These are phyloP conservation scores for Nemoura dubitans DNA, from an alignment of 2,888 invertebrate genomes.

Conservation along the genomic window DNA sequence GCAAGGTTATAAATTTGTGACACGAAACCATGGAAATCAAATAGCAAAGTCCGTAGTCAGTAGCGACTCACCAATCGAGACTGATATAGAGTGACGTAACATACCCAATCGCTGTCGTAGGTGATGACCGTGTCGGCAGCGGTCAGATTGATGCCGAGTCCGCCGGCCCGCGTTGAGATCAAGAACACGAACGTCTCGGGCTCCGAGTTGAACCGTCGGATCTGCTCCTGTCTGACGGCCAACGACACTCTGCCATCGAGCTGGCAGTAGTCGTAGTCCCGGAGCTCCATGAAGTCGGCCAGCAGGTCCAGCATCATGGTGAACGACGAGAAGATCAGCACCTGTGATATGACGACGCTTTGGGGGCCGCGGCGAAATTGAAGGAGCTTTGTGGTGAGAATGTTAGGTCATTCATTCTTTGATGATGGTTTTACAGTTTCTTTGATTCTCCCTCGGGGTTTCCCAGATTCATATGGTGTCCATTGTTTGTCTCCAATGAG, in stretches of 20 bases:
- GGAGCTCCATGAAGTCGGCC: slow-evolving; percentile 68
- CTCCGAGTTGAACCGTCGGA: slow-evolving; percentile 63
- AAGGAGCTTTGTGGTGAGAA: no score
- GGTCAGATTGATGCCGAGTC: slow-evolving; percentile 73
- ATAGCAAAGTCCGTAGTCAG: no score
- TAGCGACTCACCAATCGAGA: no score
- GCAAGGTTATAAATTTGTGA: no score
- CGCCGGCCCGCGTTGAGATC: slow-evolving; percentile 74
- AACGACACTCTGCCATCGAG: slow-evolving; percentile 66
- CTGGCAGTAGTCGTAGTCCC: slow-evolving; percentile 62
- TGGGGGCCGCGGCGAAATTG: no score
- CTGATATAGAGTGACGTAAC: no score
- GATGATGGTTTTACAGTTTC: no score
- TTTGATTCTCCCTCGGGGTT: no score
- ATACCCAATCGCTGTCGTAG: slow-evolving; percentile 61
- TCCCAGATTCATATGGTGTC: no score
- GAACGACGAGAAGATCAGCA: slow-evolving; percentile 74
- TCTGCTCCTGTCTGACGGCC: slow-evolving; percentile 61
- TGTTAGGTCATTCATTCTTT: no score
- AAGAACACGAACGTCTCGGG: slow-evolving; percentile 67
- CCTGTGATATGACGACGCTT: slow-evolving; percentile 57
- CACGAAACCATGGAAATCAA: no score
- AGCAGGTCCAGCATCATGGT: slow-evolving; percentile 70
- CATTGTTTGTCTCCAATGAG: no score
- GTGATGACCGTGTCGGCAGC: slow-evolving; percentile 76